Conservation (phyloP, 1,140 invertebrate species). For the Drosophila lacertosa region DNA sequence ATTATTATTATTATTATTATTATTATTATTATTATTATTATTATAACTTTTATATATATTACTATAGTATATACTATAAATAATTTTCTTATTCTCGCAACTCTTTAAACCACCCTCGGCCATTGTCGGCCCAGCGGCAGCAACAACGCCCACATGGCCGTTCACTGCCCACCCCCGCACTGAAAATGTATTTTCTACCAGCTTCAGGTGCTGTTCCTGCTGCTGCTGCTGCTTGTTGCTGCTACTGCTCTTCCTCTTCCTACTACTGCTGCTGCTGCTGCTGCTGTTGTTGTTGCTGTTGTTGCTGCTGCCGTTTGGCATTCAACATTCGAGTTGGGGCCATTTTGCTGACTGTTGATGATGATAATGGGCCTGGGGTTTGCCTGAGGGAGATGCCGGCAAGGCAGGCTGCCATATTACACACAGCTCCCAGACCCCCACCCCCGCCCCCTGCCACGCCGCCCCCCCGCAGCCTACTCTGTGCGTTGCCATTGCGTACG, state of each 20-base stretch:
- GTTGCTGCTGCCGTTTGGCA: slow-evolving; percentile 38
- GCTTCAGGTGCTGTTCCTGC: slow-evolving; percentile 74
- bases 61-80: too few relatives aligned
- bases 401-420: neutral
- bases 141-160: slow-evolving; percentile 22
- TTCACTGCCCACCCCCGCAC: neutral
- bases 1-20: too few relatives aligned
- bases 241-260: slow-evolving; percentile 8
- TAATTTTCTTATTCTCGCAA: neutral
- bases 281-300: slow-evolving; percentile 36
- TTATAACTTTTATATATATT: neutral
- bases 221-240: slow-evolving; percentile 72
- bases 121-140: slow-evolving; percentile 6
- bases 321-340: slow-evolving; percentile 55
- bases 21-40: neutral
- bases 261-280: neutral
- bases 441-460: neutral
- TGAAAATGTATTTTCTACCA: slow-evolving; percentile 31
- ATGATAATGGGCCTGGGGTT: slow-evolving; percentile 71
- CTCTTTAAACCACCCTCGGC: slow-evolving; percentile 41
- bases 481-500: slow-evolving; percentile 28
- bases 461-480: neutral
- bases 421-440: neutral
- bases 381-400: slow-evolving; percentile 15
- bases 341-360: slow-evolving; percentile 81